A percentile compares a stretch with the other conserved stretches of the same genome.
phyloP scores from a whole-genome alignment of 1,140 invertebrate genomes.

The Ostrea denselamellosa region DNA sequence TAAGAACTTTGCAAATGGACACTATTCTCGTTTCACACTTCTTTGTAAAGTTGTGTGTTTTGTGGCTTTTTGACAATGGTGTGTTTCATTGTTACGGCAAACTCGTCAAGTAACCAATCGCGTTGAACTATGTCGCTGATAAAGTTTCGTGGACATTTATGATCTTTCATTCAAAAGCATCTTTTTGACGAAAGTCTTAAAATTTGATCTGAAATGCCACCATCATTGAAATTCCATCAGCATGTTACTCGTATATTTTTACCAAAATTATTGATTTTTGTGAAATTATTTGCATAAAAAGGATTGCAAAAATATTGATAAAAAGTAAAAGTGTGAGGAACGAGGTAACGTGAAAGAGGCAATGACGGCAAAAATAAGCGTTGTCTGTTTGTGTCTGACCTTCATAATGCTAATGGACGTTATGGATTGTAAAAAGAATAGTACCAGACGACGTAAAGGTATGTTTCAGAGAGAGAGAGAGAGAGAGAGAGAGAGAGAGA shows the following conservation, averaged over 20 bases:
- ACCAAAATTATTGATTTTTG: slow-evolving; percentile 33
- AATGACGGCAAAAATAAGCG: slow-evolving; percentile 11
- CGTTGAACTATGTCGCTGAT: slow-evolving; percentile 31
- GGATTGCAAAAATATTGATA: slow-evolving; percentile 9
- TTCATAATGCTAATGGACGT: not conserved
- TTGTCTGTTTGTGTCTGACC: slow-evolving; percentile 13
- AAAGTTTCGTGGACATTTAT: slow-evolving; percentile 24
- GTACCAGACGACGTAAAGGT: not conserved
- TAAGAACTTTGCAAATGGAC: slow-evolving; percentile 34
- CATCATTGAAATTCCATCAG: slow-evolving; percentile 25
- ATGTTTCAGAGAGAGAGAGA: not conserved
- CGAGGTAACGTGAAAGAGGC: not conserved
- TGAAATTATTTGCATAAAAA: not conserved
- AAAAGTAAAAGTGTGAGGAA: not conserved
- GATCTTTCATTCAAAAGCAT: slow-evolving; percentile 32
- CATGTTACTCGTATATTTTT: not conserved
- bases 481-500: slow-evolving; percentile 48
- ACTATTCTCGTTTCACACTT: slow-evolving; percentile 9
- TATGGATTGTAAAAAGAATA: slow-evolving; percentile 1
- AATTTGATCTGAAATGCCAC: slow-evolving; percentile 25
- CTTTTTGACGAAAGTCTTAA: slow-evolving; percentile 29
- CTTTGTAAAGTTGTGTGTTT: slow-evolving; percentile 22
- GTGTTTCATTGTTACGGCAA: slow-evolving; percentile 20
- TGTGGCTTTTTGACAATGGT: slow-evolving; percentile 25
- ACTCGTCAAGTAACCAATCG: slow-evolving; percentile 4